phyloP scores from a whole-genome alignment of 2,888 invertebrate genomes.

The Ceramica pisi region DNA sequence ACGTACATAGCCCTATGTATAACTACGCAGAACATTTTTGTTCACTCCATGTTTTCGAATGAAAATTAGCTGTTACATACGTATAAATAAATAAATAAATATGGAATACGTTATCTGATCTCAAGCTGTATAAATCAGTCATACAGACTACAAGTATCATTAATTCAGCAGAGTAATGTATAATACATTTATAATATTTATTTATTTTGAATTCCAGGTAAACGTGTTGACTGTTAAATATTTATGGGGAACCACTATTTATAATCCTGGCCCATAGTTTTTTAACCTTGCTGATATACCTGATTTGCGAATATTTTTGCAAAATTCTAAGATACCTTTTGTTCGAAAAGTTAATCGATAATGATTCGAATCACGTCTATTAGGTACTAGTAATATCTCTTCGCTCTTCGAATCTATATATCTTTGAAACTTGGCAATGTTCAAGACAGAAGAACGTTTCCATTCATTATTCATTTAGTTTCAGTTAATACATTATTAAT shows the following conservation, averaged over 20 bases:
- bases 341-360: background rate
- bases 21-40: conserved; percentile 59
- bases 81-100: conserved; percentile 44
- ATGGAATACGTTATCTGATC: conserved; percentile 54
- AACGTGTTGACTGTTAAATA: conserved; percentile 56
- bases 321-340: conserved; percentile 9
- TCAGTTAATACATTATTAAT: conserved; percentile 47
- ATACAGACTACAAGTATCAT: conserved; percentile 46
- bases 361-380: conserved; percentile 51
- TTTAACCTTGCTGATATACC: conserved; percentile 12
- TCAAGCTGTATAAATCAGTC: conserved; percentile 45
- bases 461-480: conserved; percentile 52
- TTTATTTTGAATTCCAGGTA: conserved; percentile 53
- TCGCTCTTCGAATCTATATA: conserved; percentile 19
- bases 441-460: conserved; percentile 7
- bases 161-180: conserved; percentile 44
- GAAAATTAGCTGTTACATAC: conserved; percentile 52
- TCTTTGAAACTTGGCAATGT: conserved; percentile 42
- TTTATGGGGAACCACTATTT: conserved; percentile 36
- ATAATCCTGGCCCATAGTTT: conserved; percentile 9
- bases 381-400: conserved; percentile 15
- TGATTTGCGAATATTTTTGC: conserved; percentile 3
- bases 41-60: conserved; percentile 42
- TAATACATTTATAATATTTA: conserved; percentile 47
- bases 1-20: conserved; percentile 49